These are phyloP conservation scores for Enoplosus armatus DNA, from an alignment of 2,797 vertebrate species.

Conservation along the genomic window DNA sequence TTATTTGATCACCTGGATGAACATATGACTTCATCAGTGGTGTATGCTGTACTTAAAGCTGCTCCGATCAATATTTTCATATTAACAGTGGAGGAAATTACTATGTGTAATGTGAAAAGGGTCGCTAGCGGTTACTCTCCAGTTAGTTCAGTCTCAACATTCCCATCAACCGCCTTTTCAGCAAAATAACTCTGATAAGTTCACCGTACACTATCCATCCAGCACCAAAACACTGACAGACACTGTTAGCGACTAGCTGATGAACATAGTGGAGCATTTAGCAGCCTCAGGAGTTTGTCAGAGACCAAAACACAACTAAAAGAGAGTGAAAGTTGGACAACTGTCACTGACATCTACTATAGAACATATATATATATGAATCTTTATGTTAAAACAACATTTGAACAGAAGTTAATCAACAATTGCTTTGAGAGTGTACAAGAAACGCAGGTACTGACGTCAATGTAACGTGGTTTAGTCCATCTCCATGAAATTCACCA, in stretches of 20 bases:
- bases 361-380: too few relatives aligned
- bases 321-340: background rate
- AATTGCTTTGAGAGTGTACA: too few relatives aligned
- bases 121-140: background rate
- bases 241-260: background rate
- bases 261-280: background rate
- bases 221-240: background rate
- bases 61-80: background rate
- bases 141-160: background rate
- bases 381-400: background rate
- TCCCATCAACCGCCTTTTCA: background rate
- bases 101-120: background rate
- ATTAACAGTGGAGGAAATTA: slow-evolving; percentile 1
- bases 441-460: too few relatives aligned
- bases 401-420: too few relatives aligned
- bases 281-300: too few relatives aligned
- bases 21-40: slow-evolving; percentile 17
- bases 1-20: slow-evolving; percentile 35
- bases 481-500: too few relatives aligned
- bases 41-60: background rate
- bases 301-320: background rate
- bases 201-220: too few relatives aligned
- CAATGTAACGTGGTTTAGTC: too few relatives aligned
- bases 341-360: background rate
- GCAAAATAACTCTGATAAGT: too few relatives aligned